Evolutionary conservation across 1,140 invertebrate genomes (phyloP).

Genomic region (Harpegnathos saltator): DNA sequence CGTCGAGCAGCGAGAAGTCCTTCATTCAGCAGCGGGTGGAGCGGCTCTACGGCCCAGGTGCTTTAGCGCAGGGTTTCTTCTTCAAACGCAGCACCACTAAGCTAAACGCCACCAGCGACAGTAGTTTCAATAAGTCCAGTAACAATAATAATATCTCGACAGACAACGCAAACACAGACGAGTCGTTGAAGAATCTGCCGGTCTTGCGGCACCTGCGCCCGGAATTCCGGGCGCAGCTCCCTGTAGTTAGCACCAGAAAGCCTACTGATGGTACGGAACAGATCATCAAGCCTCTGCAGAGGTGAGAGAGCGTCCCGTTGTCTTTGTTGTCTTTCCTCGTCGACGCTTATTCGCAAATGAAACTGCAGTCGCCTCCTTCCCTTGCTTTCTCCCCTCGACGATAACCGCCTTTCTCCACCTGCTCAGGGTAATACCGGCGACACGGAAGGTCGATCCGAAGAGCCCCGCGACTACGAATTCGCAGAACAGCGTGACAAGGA

Average conservation of each 20-base stretch:
- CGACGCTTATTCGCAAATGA: too few relatives aligned
- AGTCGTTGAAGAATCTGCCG: slow-evolving; percentile 87
- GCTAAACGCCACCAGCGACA: slow-evolving; percentile 79
- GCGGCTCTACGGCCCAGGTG: slow-evolving; percentile 93
- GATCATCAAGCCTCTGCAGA: slow-evolving; percentile 82
- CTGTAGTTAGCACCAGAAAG: slow-evolving; percentile 89
- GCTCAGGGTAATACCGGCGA: slow-evolving; percentile 60
- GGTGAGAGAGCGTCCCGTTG: too few relatives aligned
- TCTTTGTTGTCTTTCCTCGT: too few relatives aligned
- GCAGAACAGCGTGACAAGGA: slow-evolving; percentile 35
- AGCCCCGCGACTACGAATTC: slow-evolving; percentile 14
- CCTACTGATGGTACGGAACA: slow-evolving; percentile 83
- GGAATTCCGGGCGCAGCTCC: slow-evolving; percentile 93
- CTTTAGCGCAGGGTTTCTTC: slow-evolving; percentile 93
- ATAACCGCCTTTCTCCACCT: not conserved
- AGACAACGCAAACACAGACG: slow-evolving; percentile 80
- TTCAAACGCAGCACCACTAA: slow-evolving; percentile 85
- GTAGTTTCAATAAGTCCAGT: slow-evolving; percentile 83
- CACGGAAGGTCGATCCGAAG: slow-evolving; percentile 63
- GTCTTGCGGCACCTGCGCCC: slow-evolving; percentile 93
- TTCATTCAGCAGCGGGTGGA: slow-evolving; percentile 96
- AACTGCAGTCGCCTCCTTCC: not conserved
- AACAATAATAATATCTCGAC: slow-evolving; percentile 81
- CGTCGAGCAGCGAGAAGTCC: slow-evolving; percentile 89
- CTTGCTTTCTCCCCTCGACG: not conserved